Evolutionary conservation across 2,113 vertebrate species (phyloP), one percentile per base, ranked within the genome.

Genomic region (Scalopus aquaticus): DNA sequence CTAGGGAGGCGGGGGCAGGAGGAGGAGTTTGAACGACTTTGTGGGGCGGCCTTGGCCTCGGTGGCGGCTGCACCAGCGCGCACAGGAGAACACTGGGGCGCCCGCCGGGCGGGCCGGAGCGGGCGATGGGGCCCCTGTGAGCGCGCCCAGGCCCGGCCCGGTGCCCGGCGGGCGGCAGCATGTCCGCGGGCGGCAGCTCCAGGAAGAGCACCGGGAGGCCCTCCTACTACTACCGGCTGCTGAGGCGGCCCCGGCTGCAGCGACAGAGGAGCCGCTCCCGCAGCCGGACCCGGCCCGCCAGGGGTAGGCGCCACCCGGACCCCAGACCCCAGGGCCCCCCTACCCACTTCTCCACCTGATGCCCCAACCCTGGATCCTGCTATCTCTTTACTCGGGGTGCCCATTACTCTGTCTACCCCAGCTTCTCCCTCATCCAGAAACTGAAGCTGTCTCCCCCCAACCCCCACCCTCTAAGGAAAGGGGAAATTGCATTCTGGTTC

Each of bases 241-340:
- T 99, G 97, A 98, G 99, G 98, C 99, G 99, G 98, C 99, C 99
- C 46, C 98, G 99, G 94, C 99, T 99, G 90, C 99, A 99, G 98
- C 98, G 99, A 96, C 99, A 99, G 98, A 99, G 99, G 35, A 99
- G 99, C 98, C 97, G 99, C 96, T 99, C 99, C 94, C 99, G 99
- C 97, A 99, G 99, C 98, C 99, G 99, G 97, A 99, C 97, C 97
- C 98, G 99, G 98, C 98, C 99, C 30, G 95, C 99, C 15, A 98
- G 97, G 98, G 98, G 98, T 99, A 99, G 99, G 99, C 99, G 98
- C 97, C 88, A 70, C 62, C 94, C 89, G 8, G 51, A 77, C 87
- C 85, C 96, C 70, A 16, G 90, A 54, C 49, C 69, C 69, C 54
- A 13, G 1, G 58, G 22, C 39, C 56, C 72, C 15, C 10, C 39